Conservation (phyloP, 2,113 vertebrate genomes). For the Myrmecophaga tridactyla region DNA sequence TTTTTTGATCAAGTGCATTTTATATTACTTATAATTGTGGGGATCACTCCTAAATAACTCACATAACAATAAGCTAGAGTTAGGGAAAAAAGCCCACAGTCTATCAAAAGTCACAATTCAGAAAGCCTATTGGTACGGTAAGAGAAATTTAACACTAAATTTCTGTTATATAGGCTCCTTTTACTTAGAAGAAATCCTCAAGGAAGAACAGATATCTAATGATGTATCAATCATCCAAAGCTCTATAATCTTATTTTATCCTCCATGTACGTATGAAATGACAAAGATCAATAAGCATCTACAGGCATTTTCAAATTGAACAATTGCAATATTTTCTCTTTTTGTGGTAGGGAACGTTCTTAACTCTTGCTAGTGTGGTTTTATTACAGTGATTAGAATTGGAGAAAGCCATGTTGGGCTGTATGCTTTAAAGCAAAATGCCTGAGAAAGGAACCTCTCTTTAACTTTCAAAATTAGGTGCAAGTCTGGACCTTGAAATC, state of each 20-base stretch:
- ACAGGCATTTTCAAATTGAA: background rate
- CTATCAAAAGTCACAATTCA: background rate
- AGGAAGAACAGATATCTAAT: background rate
- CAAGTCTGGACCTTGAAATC: background rate
- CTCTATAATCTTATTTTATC: background rate
- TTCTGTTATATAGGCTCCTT: background rate
- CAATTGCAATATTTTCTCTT: background rate
- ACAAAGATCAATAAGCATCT: background rate
- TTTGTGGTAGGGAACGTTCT: background rate
- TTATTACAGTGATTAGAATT: background rate
- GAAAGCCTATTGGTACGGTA: background rate
- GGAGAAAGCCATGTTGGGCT: background rate
- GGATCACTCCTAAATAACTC: background rate
- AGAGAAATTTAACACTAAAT: background rate
- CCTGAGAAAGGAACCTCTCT: background rate
- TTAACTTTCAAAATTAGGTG: background rate
- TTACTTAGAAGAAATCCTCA: background rate
- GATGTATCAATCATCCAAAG: background rate
- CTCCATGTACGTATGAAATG: background rate
- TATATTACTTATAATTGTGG: background rate
- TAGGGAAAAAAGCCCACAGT: background rate
- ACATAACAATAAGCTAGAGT: background rate
- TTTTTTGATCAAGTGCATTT: background rate
- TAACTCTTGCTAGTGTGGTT: background rate
- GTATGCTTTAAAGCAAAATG: background rate